Base-by-base conservation (phyloP, 2,113 vertebrate species). In the Hipposideros armiger region DNA sequence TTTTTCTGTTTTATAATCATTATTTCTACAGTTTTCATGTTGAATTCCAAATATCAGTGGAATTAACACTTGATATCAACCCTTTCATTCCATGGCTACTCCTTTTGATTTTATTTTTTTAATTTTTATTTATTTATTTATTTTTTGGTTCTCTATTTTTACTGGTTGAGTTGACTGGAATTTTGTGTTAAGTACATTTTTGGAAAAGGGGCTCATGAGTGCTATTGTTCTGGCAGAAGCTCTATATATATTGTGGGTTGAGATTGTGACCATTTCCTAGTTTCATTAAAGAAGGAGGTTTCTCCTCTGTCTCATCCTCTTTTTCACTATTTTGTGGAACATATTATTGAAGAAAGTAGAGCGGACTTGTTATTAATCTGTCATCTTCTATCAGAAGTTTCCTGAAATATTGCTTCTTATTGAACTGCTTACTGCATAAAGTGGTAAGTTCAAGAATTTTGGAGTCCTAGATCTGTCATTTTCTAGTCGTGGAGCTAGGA, bases 351-450 rank as follows among this genome's bases (percentile, higher is more conserved):
- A 87, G 13, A 13, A 95, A 91, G 24, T 85, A 81, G 52, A 76
- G 13, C 15, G 1, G 6, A 85, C 85, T 76, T 91, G 30, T 85
- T 90, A 95, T 85, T 92, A 81, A 85, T 73, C 66, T 95, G 76
- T 76, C 45, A 77, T 87, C 67, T 70, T 94, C 78, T 80, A 62
- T 87, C n/a, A 87, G 19, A 90, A 22, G 7, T 90, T 13, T 87
- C 84, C 60, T 87, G 40, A 96, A 94, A 72, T 72, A 69, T 32
- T 83, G 52, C 47, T 92, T 92, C 52, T 66, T 92, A 87, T 72
- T 84, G 72, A 90, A 94, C 67, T 81, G 17, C 20, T 90, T 92
- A 76, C 28, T 84, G 19, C 36, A 42, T 67, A 64, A 85, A 80
- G 15, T 90, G 70, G 8, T 58, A 93, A 95, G 40, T 86, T 88